A percentile compares a stretch with the other conserved stretches of the same genome.
phyloP scores from a whole-genome alignment of 2,888 invertebrate genomes.

The Linnaemya vulpina region DNA sequence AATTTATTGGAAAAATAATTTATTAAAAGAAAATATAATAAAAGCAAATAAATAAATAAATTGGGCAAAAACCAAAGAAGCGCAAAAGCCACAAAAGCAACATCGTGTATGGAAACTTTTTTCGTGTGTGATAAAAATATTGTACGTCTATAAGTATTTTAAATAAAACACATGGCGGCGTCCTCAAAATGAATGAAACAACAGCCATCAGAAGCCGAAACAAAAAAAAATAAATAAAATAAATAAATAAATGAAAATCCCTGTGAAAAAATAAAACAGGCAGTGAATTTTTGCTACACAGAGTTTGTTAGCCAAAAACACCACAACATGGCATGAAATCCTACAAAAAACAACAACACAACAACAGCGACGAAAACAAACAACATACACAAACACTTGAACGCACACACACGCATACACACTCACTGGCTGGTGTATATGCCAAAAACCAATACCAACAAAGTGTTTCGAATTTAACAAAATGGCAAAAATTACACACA shows the following conservation, averaged over 20 bases:
- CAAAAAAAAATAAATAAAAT: no score
- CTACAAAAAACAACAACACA: no score
- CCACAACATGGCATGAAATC: constrained; percentile 67
- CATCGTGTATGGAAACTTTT: constrained; percentile 67
- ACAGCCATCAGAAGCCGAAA: constrained; percentile 36
- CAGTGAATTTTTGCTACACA: constrained; percentile 57
- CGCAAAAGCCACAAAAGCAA: constrained; percentile 80
- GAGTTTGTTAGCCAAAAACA: constrained; percentile 70
- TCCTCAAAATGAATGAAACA: constrained; percentile 54
- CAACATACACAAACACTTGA: constrained; percentile 31
- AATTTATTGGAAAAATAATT: constrained; percentile 3
- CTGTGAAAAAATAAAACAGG: constrained; percentile 48
- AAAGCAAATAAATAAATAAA: constrained; percentile 2
- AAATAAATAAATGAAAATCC: constrained; percentile 62
- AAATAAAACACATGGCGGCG: constrained; percentile 66
- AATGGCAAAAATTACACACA: constrained; percentile 44
- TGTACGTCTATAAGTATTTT: constrained; percentile 35
- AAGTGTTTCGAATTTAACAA: constrained; percentile 49
- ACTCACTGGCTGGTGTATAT: constrained; percentile 4
- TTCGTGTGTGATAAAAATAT: background rate
- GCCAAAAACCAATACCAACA: constrained; percentile 32
- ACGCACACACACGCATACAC: constrained; percentile 21
- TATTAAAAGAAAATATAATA: background rate
- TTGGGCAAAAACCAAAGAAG: constrained; percentile 73
- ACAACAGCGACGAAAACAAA: constrained; percentile 29